phyloP scores from a whole-genome alignment of 2,797 vertebrate species.

The Astyanax mexicanus region DNA sequence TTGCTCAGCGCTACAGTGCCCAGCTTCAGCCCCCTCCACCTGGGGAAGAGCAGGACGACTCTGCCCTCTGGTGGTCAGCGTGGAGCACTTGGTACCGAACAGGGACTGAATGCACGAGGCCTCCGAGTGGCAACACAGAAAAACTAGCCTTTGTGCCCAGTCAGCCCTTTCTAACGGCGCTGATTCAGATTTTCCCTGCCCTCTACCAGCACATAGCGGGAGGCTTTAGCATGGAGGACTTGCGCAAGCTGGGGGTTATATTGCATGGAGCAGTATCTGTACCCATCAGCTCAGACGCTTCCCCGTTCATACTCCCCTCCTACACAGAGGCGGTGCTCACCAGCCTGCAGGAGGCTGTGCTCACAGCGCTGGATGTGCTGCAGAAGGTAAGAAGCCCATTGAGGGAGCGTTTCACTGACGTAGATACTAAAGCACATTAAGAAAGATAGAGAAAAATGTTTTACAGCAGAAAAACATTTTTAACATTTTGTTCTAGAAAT shows the following conservation, averaged over 20 bases:
- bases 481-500: background rate
- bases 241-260: conserved; percentile 93
- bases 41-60: conserved; percentile 92
- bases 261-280: conserved; percentile 95
- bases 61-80: conserved; percentile 96
- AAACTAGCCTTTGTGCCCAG: conserved; percentile 96
- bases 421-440: background rate
- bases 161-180: conserved; percentile 97
- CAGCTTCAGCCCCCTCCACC: conserved; percentile 80
- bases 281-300: conserved; percentile 98
- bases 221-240: conserved; percentile 97
- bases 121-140: conserved; percentile 83
- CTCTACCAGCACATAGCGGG: conserved; percentile 97
- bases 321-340: conserved; percentile 98
- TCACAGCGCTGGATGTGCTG: conserved; percentile 94
- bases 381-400: conserved; percentile 88
- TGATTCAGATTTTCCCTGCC: conserved; percentile 97
- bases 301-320: conserved; percentile 97
- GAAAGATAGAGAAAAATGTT: background rate
- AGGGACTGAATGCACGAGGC: conserved; percentile 95
- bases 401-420: background rate
- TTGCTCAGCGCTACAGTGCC: conserved; percentile 83
- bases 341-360: conserved; percentile 95
- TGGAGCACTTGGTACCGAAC: conserved; percentile 98
- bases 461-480: background rate